Percentiles rank a stretch among this genome's conserved stretches.
Evolutionary conservation across 2,113 vertebrate species (phyloP).

Genomic region (Seriola dumerili): DNA sequence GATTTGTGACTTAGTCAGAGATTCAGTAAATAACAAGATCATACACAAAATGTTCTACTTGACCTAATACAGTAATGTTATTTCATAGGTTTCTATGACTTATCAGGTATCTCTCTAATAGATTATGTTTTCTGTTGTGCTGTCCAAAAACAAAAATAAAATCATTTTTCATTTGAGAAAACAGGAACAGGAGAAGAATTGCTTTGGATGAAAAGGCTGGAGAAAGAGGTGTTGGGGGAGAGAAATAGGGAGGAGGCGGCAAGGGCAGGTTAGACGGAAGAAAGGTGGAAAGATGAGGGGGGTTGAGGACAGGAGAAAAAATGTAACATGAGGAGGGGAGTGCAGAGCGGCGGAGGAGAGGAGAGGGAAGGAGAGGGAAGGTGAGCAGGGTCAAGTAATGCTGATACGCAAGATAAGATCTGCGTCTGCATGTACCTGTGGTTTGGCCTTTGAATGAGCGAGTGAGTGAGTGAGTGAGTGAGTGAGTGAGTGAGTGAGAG

Average conservation of each 20-base stretch:
- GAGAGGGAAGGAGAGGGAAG: slow-evolving; percentile 29
- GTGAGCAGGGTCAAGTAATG: slow-evolving; percentile 63
- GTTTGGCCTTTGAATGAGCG: slow-evolving; percentile 51
- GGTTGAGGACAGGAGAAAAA: slow-evolving; percentile 20
- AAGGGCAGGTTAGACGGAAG: slow-evolving; percentile 15
- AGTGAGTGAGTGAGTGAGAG: slow-evolving; percentile 7
- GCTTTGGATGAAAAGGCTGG: not conserved
- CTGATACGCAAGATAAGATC: slow-evolving; percentile 72
- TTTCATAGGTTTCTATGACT: not conserved
- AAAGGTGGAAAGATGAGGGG: slow-evolving; percentile 4
- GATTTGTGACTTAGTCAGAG: not conserved
- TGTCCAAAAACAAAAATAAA: not conserved
- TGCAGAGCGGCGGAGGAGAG: slow-evolving; percentile 23
- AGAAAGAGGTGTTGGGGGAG: not conserved
- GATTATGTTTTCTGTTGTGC: too few relatives aligned
- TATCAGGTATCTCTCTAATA: too few relatives aligned
- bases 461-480: slow-evolving; percentile 38
- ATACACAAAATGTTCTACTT: not conserved
- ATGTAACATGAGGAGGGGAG: slow-evolving; percentile 45
- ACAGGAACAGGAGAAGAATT: not conserved
- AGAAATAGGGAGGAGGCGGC: not conserved
- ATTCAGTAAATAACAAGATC: not conserved
- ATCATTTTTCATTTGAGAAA: not conserved
- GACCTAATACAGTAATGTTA: not conserved
- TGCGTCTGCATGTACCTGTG: slow-evolving; percentile 63